Evolutionary conservation across 1,140 invertebrate genomes (phyloP), one percentile per base, ranked within the genome.

Genomic region (Aplysia californica): DNA sequence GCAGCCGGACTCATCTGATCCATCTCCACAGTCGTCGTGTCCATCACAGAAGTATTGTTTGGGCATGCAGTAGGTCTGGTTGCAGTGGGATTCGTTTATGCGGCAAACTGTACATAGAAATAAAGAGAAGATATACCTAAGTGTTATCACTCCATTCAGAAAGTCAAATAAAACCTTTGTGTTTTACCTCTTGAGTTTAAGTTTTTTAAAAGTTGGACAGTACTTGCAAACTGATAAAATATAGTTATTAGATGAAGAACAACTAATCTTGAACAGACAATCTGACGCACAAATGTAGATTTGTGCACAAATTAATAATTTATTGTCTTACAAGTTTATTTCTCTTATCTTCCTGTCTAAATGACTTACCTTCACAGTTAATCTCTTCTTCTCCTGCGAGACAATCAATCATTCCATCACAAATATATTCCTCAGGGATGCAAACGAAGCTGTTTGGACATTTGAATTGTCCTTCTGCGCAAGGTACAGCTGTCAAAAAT

Each of bases 1-100:
- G 70, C 84, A 85, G 23, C 73, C 78, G 21, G 78, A 56, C 72
- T 86, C 84, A 55, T 86, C 84, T 21, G 78, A 78, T 0, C 81
- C 80, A 75, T 86, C 83, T 29, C 78, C 80, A 70, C 84, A 85
- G 70, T 85, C 83, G 72, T 82, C 79, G 56, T 81, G 77, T 21
- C 82, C 79, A 69, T 85, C 84, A 76, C 84, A 85, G 0, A 65
- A 64, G 20, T 65, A 36, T 20, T 80, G 75, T 44, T 80, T 78
- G 15, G 74, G 76, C 18, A 84, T 69, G 33, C 84, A 86, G 31
- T 80, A 78, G 10, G 82, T 79, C 44, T 77, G 74, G 50, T 77
- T 79, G 79, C 85, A 87, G 33, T 69, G 65, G 23, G 76, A 75
- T 58, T 80, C 61, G 55, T 79, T 68, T 6, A 58, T 23, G 10